Percentiles rank a stretch among this genome's conserved stretches.
phyloP scores from a whole-genome alignment of 2,888 invertebrate species.

The Drosophila ezoana region DNA sequence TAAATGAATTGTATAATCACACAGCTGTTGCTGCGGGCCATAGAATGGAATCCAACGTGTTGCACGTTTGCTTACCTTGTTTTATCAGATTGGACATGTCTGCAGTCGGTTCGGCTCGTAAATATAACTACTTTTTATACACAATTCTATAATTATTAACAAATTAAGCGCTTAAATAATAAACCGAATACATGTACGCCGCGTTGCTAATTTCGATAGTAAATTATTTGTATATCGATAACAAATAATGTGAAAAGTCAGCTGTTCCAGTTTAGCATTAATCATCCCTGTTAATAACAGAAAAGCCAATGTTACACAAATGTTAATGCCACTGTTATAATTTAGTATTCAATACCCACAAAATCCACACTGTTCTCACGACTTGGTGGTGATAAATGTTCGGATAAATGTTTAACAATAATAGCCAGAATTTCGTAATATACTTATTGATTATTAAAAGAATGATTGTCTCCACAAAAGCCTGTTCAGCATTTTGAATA shows the following conservation, averaged over 20 bases:
- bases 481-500: no score
- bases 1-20: conserved; percentile 54
- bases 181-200: neutral
- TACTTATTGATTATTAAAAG: no score
- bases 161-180: conserved; percentile 8
- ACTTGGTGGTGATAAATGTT: neutral
- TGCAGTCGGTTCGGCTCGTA: neutral
- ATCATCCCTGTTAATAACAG: neutral
- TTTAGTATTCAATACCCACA: neutral
- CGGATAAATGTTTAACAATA: neutral
- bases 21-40: conserved; percentile 8
- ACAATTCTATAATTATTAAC: conserved; percentile 9
- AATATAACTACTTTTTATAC: neutral
- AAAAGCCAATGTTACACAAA: neutral
- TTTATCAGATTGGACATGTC: conserved; percentile 53
- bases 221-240: conserved; percentile 22
- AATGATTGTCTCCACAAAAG: no score
- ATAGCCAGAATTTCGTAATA: no score
- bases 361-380: neutral
- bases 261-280: conserved; percentile 4
- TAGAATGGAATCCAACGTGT: neutral
- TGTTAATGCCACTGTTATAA: neutral
- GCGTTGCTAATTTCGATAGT: conserved; percentile 19
- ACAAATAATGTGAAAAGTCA: neutral
- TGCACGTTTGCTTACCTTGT: conserved; percentile 36